These are phyloP conservation scores for Amblyopsis hoosieri DNA, from an alignment of 2,797 vertebrate species.

Conservation along the genomic window DNA sequence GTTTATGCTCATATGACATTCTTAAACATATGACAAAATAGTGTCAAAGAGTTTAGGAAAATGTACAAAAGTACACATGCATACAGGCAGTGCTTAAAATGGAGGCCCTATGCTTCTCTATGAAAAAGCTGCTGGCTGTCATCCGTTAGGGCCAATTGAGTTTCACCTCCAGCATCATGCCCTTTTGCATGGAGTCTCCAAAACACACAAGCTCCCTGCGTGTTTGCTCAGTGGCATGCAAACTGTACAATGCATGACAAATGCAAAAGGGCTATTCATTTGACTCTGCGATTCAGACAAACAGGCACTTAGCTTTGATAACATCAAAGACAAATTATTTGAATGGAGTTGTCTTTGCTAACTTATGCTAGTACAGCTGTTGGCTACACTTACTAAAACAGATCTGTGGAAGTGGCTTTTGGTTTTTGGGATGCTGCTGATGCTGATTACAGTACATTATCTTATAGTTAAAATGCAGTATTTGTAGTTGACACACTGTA, in stretches of 20 bases:
- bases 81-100: too few species aligned
- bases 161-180: too few species aligned
- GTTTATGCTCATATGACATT: too few species aligned
- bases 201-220: not conserved
- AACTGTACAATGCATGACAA: constrained; percentile 42
- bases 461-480: too few species aligned
- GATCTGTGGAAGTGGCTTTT: not conserved
- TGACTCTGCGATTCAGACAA: constrained; percentile 34
- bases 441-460: too few species aligned
- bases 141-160: too few species aligned
- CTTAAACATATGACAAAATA: too few species aligned
- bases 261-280: constrained; percentile 52
- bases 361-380: constrained; percentile 34
- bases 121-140: too few species aligned
- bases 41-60: too few species aligned
- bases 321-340: constrained; percentile 50
- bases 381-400: not conserved
- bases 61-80: too few species aligned
- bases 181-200: constrained; percentile 1
- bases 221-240: constrained; percentile 35
- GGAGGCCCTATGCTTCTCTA: too few species aligned
- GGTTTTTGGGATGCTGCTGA: not conserved
- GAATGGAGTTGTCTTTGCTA: constrained; percentile 41
- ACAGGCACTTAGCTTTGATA: constrained; percentile 29
- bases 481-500: too few species aligned